These are phyloP conservation scores for Sebastes variabilis DNA, from an alignment of 2,797 vertebrate genomes.

Conservation along the genomic window DNA sequence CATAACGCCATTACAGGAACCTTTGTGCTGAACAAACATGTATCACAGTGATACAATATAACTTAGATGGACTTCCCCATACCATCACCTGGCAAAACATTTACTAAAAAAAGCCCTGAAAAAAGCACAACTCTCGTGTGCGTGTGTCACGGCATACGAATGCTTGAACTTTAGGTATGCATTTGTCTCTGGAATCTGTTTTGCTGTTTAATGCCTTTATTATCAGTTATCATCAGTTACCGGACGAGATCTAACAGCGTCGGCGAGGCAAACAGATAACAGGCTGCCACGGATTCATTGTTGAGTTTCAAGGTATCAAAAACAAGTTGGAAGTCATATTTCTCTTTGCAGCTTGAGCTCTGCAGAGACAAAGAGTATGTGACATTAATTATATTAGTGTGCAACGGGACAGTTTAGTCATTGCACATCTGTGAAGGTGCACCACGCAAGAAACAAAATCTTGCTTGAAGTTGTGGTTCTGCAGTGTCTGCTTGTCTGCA, in stretches of 20 bases:
- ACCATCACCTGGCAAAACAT: neutral
- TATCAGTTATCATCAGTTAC: constrained; percentile 2
- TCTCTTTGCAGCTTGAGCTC: neutral
- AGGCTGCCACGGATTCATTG: neutral
- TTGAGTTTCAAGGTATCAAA: neutral
- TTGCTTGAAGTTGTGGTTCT: neutral
- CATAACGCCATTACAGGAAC: constrained; percentile 4
- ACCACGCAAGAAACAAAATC: no score
- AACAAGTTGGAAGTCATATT: neutral
- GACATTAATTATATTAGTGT: neutral
- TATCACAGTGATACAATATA: neutral
- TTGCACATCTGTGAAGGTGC: neutral
- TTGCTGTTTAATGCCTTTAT: neutral
- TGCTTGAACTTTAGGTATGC: neutral
- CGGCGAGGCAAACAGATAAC: neutral
- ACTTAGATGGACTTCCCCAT: neutral
- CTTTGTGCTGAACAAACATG: neutral
- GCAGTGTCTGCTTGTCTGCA: neutral
- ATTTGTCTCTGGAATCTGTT: constrained; percentile 5
- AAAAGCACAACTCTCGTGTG: neutral
- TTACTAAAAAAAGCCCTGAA: neutral
- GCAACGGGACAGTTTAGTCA: neutral
- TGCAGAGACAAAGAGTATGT: neutral
- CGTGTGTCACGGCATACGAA: neutral
- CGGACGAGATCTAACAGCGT: neutral